phyloP scores from a whole-genome alignment of 2,113 vertebrate species.

The Furnarius figulus region DNA sequence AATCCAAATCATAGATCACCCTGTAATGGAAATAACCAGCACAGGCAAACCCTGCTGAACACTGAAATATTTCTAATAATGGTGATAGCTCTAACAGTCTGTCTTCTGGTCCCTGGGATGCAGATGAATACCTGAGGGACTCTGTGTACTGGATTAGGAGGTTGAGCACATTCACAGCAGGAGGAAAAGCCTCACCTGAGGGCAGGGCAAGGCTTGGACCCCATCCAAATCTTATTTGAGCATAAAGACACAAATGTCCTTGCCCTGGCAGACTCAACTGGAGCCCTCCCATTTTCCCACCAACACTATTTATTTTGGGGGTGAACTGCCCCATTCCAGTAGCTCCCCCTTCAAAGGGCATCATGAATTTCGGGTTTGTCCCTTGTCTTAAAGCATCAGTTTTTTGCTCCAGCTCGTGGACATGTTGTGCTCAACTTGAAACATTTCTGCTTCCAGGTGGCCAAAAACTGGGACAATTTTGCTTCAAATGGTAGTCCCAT shows the following conservation, averaged over 20 bases:
- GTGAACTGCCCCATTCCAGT: not conserved
- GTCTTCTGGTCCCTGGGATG: not conserved
- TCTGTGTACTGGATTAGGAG: not conserved
- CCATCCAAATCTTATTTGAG: not conserved
- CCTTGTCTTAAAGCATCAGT: accelerated
- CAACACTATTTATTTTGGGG: not conserved
- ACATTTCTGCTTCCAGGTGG: not conserved
- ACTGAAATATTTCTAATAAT: not conserved
- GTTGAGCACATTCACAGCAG: accelerated
- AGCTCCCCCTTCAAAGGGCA: not conserved
- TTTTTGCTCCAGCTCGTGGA: not conserved
- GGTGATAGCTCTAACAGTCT: not conserved
- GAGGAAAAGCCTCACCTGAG: not conserved
- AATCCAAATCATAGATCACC: not conserved
- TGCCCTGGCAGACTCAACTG: not conserved
- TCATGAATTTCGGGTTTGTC: accelerated
- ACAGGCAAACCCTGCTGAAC: not conserved
- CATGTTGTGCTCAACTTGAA: accelerated
- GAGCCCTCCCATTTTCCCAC: not conserved
- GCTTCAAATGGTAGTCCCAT: not conserved
- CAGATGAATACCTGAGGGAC: not conserved
- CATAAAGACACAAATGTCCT: not conserved
- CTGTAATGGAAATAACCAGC: not conserved
- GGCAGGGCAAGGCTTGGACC: not conserved
- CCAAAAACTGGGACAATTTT: not conserved